Conservation (phyloP, 2,797 vertebrate genomes). For the Furcifer pardalis region DNA sequence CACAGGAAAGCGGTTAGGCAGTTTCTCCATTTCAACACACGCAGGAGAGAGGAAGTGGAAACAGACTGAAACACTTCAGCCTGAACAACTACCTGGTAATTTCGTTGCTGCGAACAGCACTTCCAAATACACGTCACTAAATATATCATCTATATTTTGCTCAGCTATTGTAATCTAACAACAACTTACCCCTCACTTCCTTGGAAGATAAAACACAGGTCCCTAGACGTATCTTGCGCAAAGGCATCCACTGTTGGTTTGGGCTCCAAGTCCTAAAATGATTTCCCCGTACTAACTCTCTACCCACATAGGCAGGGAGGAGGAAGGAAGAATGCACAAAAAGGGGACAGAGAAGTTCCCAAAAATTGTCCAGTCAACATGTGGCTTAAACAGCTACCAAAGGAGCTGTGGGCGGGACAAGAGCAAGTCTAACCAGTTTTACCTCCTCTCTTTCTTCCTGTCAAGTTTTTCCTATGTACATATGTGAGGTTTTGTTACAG, state of each 20-base stretch:
- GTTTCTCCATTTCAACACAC: conserved; percentile 1
- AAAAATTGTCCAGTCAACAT: conserved; percentile 13
- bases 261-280: background rate
- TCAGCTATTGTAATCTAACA: background rate
- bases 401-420: conserved; percentile 7
- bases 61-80: background rate
- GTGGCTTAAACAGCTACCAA: background rate
- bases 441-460: background rate
- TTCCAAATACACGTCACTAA: background rate
- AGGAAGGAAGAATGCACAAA: background rate
- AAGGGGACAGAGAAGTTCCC: background rate
- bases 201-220: background rate
- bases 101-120: background rate
- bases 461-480: background rate
- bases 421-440: conserved; percentile 28
- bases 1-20: background rate
- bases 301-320: background rate
- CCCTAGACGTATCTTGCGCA: background rate
- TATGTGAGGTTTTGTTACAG: background rate
- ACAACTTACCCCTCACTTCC: conserved; percentile 8
- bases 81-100: background rate
- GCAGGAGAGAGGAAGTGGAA: conserved; percentile 5
- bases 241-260: background rate
- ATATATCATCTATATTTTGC: background rate
- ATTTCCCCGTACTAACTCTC: background rate